A percentile compares a stretch with the other conserved stretches of the same genome.
phyloP scores from a whole-genome alignment of 2,888 invertebrate genomes.

The Leucoma salicis region DNA sequence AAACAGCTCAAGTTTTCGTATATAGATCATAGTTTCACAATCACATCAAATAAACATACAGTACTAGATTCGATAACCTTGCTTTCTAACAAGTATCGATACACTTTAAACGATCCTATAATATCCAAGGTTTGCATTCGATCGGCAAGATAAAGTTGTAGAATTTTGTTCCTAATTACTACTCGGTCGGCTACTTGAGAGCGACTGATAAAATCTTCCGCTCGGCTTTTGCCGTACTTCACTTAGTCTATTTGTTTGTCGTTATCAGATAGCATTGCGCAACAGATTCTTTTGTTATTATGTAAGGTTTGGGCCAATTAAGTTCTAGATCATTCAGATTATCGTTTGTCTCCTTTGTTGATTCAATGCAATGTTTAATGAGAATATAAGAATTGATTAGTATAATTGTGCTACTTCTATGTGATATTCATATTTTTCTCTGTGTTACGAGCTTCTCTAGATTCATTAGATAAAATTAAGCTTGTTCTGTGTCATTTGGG shows the following conservation, averaged over 20 bases:
- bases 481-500: no score
- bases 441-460: no score
- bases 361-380: no score
- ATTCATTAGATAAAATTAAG: no score
- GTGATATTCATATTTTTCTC: no score
- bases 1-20: no score
- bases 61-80: slow-evolving; percentile 48
- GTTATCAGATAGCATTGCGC: slow-evolving; percentile 61
- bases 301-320: slow-evolving; percentile 41
- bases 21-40: neutral
- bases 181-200: slow-evolving; percentile 46
- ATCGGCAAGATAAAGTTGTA: slow-evolving; percentile 61
- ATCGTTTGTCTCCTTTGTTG: slow-evolving; percentile 23
- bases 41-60: neutral
- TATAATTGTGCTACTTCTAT: no score
- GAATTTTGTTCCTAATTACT: slow-evolving; percentile 51
- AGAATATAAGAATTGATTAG: no score
- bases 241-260: slow-evolving; percentile 61
- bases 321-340: slow-evolving; percentile 17
- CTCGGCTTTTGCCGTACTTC: slow-evolving; percentile 53
- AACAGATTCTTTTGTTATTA: slow-evolving; percentile 51
- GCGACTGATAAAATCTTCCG: slow-evolving; percentile 55
- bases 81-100: slow-evolving; percentile 70
- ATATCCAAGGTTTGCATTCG: slow-evolving; percentile 67
- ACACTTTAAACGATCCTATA: slow-evolving; percentile 74